phyloP scores from a whole-genome alignment of 2,113 vertebrate genomes.

The Cheilinus undulatus region DNA sequence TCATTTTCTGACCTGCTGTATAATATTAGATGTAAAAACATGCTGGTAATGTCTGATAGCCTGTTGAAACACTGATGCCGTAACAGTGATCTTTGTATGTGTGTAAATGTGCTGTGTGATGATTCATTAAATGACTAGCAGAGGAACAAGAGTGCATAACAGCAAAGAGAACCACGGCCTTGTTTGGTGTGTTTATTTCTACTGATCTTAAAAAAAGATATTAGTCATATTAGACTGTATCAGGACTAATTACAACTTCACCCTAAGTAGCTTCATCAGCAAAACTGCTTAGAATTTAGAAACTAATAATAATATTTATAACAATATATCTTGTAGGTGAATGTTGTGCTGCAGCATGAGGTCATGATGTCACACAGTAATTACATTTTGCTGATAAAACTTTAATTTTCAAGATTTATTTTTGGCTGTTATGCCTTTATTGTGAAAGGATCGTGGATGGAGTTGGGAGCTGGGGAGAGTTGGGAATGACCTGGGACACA shows the following conservation, averaged over 20 bases:
- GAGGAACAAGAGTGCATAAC: background rate
- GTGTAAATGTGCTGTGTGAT: background rate
- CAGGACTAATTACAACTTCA: background rate
- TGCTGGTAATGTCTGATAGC: background rate
- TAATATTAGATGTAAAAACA: background rate
- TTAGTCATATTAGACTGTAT: background rate
- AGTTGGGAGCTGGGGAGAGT: too few relatives aligned
- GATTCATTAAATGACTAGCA: background rate
- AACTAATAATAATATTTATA: background rate
- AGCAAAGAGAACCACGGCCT: background rate
- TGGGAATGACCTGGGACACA: too few relatives aligned
- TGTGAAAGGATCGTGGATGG: too few relatives aligned
- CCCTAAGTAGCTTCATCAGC: too few relatives aligned
- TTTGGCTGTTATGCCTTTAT: too few relatives aligned
- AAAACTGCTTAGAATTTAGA: background rate
- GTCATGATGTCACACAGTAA: too few relatives aligned
- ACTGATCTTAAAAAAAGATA: background rate
- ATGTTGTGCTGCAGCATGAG: background rate
- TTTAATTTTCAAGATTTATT: too few relatives aligned
- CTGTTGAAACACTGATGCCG: constrained; percentile 15
- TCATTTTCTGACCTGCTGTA: constrained; percentile 13
- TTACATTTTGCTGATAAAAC: too few relatives aligned
- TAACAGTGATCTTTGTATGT: background rate
- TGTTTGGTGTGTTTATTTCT: background rate
- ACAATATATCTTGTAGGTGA: background rate